phyloP scores from a whole-genome alignment of 2,888 invertebrate genomes.

The Nebria brevicollis region DNA sequence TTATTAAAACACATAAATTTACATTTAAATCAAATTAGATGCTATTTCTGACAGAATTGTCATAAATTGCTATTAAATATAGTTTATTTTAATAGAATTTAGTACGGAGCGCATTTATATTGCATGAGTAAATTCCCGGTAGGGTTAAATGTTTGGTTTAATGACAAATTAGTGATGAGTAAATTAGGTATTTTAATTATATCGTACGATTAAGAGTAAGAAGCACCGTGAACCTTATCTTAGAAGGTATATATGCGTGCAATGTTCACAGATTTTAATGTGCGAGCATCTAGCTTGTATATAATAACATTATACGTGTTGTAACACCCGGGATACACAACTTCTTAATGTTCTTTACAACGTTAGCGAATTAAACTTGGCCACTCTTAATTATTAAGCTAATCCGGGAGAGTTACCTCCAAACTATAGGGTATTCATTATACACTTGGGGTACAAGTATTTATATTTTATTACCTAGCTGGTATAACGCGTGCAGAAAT shows the following conservation, averaged over 20 bases:
- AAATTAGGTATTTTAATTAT: not conserved
- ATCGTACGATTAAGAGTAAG: not conserved
- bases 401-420: slow-evolving; percentile 15
- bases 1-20: too few species aligned
- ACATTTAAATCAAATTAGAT: too few species aligned
- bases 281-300: not conserved
- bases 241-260: not conserved
- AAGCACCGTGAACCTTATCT: not conserved
- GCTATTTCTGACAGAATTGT: too few species aligned
- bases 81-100: too few species aligned
- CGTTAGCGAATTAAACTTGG: slow-evolving; percentile 36
- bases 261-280: not conserved
- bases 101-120: too few species aligned
- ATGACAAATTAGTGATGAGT: too few species aligned
- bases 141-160: too few species aligned
- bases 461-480: not conserved
- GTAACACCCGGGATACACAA: not conserved
- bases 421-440: not conserved
- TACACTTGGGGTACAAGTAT: not conserved
- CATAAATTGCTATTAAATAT: too few species aligned
- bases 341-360: slow-evolving; percentile 40
- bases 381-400: slow-evolving; percentile 41
- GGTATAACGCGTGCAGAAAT: not conserved
- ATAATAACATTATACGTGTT: not conserved
- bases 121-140: too few species aligned